Percentiles rank a stretch among this genome's conserved stretches.
phyloP scores from a whole-genome alignment of 1,140 invertebrate genomes.

The Stegodyphus dumicola region DNA sequence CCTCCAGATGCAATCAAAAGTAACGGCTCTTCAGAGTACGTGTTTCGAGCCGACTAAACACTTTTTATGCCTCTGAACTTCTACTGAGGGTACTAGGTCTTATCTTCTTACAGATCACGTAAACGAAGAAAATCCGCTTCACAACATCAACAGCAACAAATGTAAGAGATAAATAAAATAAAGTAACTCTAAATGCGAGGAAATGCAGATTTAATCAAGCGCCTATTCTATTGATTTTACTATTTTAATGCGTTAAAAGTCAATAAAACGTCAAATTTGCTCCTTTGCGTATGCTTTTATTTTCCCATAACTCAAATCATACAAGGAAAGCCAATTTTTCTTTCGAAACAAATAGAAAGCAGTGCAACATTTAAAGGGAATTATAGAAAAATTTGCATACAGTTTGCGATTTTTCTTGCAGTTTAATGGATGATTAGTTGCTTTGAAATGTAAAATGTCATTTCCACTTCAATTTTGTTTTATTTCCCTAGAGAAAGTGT shows the following conservation, averaged over 20 bases:
- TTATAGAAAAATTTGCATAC: background rate
- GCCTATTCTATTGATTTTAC: constrained; percentile 42
- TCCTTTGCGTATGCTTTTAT: constrained; percentile 8
- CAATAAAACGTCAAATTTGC: constrained; percentile 35
- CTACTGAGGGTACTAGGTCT: background rate
- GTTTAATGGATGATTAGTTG: background rate
- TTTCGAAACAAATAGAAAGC: background rate
- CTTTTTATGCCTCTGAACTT: constrained; percentile 26
- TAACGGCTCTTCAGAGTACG: constrained; percentile 50
- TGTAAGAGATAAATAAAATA: constrained; percentile 52
- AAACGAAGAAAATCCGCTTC: constrained; percentile 12
- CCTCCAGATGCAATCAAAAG: constrained; percentile 48
- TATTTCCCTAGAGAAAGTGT: too few relatives aligned
- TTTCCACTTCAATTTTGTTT: too few relatives aligned
- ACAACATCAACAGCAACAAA: constrained; percentile 22
- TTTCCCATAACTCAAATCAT: constrained; percentile 11
- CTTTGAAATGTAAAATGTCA: background rate
- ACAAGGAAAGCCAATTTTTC: background rate
- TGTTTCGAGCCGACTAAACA: constrained; percentile 39
- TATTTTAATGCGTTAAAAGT: constrained; percentile 24
- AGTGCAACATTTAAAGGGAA: background rate
- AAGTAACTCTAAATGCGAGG: background rate
- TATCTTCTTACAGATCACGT: constrained; percentile 26
- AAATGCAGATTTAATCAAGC: constrained; percentile 54
- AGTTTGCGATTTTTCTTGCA: background rate